Evolutionary conservation across 2,888 invertebrate species (phyloP).

Genomic region (Dolomedes plantarius): DNA sequence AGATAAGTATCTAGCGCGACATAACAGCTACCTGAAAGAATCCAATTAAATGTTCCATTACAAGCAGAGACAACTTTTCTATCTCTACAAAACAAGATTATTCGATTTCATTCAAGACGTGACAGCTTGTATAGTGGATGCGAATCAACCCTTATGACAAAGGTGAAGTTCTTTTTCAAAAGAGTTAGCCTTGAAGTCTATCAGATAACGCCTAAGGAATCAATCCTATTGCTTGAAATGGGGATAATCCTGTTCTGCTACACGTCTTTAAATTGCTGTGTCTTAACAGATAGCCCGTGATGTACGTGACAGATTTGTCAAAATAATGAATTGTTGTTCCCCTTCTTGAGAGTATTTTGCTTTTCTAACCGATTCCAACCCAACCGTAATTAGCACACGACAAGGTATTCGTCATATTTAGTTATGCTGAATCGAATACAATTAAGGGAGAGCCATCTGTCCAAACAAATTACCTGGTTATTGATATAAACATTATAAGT

Average conservation of each 20-base stretch:
- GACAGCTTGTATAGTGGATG: background rate
- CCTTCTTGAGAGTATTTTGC: background rate
- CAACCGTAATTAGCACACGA: background rate
- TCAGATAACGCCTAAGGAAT: background rate
- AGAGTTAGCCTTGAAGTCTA: background rate
- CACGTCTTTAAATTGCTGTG: background rate
- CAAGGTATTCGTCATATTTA: background rate
- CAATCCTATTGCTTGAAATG: background rate
- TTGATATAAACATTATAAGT: background rate
- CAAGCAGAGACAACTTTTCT: background rate
- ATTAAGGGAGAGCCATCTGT: background rate
- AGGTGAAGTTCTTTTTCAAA: background rate
- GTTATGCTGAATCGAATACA: background rate
- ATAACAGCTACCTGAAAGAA: background rate
- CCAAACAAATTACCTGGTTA: background rate
- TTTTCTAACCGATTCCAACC: background rate
- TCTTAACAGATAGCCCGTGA: background rate
- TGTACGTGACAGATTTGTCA: constrained; percentile 16
- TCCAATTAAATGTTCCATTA: constrained; percentile 7
- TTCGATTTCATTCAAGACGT: background rate
- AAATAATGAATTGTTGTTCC: background rate
- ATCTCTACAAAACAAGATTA: background rate
- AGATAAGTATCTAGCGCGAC: background rate
- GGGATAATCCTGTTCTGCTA: background rate
- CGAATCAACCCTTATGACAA: background rate